Base-by-base conservation (phyloP, 2,797 vertebrate species). In the Ceryle rudis region DNA sequence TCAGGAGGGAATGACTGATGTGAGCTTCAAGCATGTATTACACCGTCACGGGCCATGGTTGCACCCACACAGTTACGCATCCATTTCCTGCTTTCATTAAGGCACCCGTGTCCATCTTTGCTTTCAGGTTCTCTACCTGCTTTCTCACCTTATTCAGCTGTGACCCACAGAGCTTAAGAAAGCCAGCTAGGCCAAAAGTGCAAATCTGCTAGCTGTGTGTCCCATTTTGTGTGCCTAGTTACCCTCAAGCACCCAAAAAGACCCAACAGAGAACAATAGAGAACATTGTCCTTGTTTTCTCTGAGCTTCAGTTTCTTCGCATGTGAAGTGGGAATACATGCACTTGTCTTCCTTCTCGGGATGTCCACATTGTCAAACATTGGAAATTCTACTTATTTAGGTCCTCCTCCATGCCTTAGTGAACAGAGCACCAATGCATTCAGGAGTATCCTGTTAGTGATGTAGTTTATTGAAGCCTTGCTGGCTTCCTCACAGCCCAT, bases 311-410 rank as follows among this genome's bases (percentile, higher is more conserved):
- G n/a, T 77, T 77, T 73, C 20, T 81, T 46, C 1, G 0, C 20
- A 1, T 11, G 2, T n/a, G 6, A 37, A 33, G 42, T 26, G 41
- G 60, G 51, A 94, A 79, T 26, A 64, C 22, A 11, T 0, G 0
- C 10, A 7, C 29, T 74, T 64, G 7, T 71, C 64, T 81, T 79
- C 62, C 31, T 69, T 71, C 9, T 8, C 3, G 33, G 55, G 22
- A 33, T 31, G 37, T 47, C 64, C 8, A 23, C 31, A 17, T 29
- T 44, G 47, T 60, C 19, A 9, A 60, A 31, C 39, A 62, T 12
- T 19, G 14, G 46, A 62, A 81, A 57, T 1, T 33, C 26, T 55
- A 31, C n/a, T 79, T 89, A 11, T 4, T 72, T 51, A 70, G 21
- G 8, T 77, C 31, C 55, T 80, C 20, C 25, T 77, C 42, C 4